A percentile compares a stretch with the other conserved stretches of the same genome.
Conservation (phyloP, 2,888 invertebrate genomes). For the Troides aeacus region DNA sequence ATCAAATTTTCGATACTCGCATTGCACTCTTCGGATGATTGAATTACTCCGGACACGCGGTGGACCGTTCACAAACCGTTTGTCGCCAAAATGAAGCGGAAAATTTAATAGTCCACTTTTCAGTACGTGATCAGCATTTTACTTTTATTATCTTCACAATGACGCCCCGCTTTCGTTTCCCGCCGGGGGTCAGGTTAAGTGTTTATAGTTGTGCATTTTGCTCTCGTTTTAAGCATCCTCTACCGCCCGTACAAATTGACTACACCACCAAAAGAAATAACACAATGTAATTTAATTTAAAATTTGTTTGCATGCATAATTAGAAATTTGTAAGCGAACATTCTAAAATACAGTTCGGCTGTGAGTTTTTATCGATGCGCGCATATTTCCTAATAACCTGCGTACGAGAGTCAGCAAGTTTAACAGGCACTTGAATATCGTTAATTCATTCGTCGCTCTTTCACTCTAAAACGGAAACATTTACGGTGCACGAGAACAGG, state of each 20-base stretch:
- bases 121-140: slow-evolving; percentile 70
- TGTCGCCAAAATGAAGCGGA: slow-evolving; percentile 72
- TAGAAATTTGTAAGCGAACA: slow-evolving; percentile 17
- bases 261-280: slow-evolving; percentile 21
- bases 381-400: slow-evolving; percentile 1
- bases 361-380: slow-evolving; percentile 6
- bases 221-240: slow-evolving; percentile 25
- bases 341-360: slow-evolving; percentile 22
- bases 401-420: slow-evolving; percentile 17
- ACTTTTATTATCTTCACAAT: slow-evolving; percentile 54
- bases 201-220: slow-evolving; percentile 25
- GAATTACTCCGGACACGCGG: slow-evolving; percentile 42
- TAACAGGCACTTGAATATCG: slow-evolving; percentile 22
- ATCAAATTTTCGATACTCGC: slow-evolving; percentile 12
- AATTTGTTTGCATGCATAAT: slow-evolving; percentile 25
- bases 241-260: slow-evolving; percentile 15
- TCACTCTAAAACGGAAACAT: slow-evolving; percentile 25
- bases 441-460: slow-evolving; percentile 27
- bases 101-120: slow-evolving; percentile 70
- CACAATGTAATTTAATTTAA: slow-evolving; percentile 28
- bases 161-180: slow-evolving; percentile 68
- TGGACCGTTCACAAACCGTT: slow-evolving; percentile 63
- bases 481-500: slow-evolving; percentile 14
- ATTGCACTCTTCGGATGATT: slow-evolving; percentile 39
- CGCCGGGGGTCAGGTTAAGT: slow-evolving; percentile 39